Evolutionary conservation across 2,888 invertebrate genomes (phyloP), one percentile per base, ranked within the genome.

Genomic region (Liopterus haemorrhoidalis): DNA sequence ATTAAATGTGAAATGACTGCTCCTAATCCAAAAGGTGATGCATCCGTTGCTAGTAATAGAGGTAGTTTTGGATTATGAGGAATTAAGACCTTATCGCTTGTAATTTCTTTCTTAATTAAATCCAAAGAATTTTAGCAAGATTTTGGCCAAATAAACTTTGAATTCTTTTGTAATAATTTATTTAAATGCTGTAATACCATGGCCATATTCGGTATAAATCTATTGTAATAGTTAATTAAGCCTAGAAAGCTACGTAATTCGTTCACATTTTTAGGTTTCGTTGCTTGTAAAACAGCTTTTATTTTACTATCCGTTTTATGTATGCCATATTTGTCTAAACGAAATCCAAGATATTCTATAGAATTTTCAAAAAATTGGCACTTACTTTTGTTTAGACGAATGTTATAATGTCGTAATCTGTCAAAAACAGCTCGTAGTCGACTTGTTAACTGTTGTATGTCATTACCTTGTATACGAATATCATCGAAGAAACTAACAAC

Each of bases 41-140:
- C 62, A 52, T 66, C 64, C 8, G 61, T 59, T 4, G 62, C 59
- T 14, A 65, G 31, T 25, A 45, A 42, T 2, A 60, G 18, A 3
- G 57, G 55, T 46, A 56, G 45, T 9, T 54, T 46, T 14, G 31
- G 41, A 43, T 61, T 45, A 32, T 54, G 62, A 25, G 56, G 57
- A 33, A 40, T 49, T 9, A 59, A 40, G 20, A 56, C 51, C 27
- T 44, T 41, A n/a, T 50, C 49, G 25, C 53, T 45, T 15, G 49
- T 37, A 1, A 58, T 52, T 39, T 58, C 55, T 15, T 53, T 6
- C 43, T 54, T 57, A 32, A 53, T 25, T 28, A 21, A 9, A 12
- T 41, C 6, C 27, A 52, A 46, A 41, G 36, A 37, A 20, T 31
- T 18, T 36, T 52, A 46, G 41, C 54, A 55, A 4, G 48, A 40